Evolutionary conservation across 2,797 vertebrate species (phyloP), one percentile per base, ranked within the genome.

Genomic region (Eleutherodactylus coqui): DNA sequence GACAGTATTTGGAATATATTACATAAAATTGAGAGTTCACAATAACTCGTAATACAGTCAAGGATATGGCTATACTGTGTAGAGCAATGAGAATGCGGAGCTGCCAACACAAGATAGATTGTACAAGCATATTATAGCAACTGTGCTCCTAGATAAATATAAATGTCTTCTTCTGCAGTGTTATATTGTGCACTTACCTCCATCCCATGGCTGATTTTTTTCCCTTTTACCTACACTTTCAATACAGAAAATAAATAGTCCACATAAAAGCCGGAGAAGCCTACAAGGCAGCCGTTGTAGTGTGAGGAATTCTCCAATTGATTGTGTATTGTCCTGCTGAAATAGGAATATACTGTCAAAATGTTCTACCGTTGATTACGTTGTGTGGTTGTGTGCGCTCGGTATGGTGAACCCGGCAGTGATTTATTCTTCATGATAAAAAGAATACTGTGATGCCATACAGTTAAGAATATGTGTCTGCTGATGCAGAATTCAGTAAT

Each of bases 401-500:
- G 24, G 36, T 53, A 82, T 51, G 45, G 47, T 53, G 47, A 64
- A 47, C 45, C 72, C 62, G 24, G 21, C 32, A 51, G 47, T 27
- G 32, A 69, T 49, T 78, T 67, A 69, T 69, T 77, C 51, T 78
- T 78, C 47, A 51, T 51, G 73, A 84, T 78, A 62, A 69, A 67
- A 84, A 53, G 43, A 47, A 69, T 4, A 49, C 45, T 36, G 45
- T 8, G 58, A n/a, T 45, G 82, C 38, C n/a, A 53, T 67, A 84
- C 41, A 62, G 73, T 64, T 62, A 62, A 32, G 62, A 67, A 62
- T 49, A 24, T 67, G 75, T 69, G 83, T 85, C 36, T 45, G 41
- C n/a, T 79, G 75, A 85, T 70, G 75, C 75, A 79, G 62, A 29
- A 41, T 78, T 43, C 75, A 38, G 47, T 85, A 85, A 70, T 85